Conservation (phyloP, 2,113 vertebrate species). For the Charadrius vociferus region DNA sequence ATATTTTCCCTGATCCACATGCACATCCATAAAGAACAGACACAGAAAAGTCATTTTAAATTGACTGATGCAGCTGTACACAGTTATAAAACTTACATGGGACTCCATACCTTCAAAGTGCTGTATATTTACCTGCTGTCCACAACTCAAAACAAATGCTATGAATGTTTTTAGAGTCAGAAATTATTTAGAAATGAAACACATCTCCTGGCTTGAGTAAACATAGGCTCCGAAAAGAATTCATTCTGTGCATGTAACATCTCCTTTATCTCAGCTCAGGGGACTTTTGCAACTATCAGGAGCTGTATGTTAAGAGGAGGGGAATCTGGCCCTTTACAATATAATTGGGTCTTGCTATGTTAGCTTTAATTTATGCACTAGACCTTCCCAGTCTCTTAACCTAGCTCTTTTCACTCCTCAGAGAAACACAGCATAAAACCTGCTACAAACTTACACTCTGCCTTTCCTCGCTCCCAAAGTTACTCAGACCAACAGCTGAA, state of each 20-base stretch:
- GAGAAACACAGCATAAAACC: background rate
- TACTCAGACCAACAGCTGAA: background rate
- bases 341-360: background rate
- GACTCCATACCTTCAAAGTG: background rate
- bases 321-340: background rate
- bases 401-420: background rate
- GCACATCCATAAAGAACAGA: background rate
- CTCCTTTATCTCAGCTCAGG: background rate
- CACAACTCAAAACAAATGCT: background rate
- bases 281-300: background rate
- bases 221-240: background rate
- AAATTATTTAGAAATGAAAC: background rate
- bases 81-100: background rate
- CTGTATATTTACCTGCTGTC: background rate
- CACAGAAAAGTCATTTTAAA: background rate
- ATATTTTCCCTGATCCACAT: background rate
- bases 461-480: background rate
- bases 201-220: background rate
- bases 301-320: background rate
- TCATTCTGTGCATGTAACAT: background rate
- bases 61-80: background rate
- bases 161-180: background rate
- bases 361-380: background rate
- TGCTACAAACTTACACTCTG: background rate
- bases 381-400: background rate